Base-by-base conservation (phyloP, 2,113 vertebrate species). In the Micromys minutus region DNA sequence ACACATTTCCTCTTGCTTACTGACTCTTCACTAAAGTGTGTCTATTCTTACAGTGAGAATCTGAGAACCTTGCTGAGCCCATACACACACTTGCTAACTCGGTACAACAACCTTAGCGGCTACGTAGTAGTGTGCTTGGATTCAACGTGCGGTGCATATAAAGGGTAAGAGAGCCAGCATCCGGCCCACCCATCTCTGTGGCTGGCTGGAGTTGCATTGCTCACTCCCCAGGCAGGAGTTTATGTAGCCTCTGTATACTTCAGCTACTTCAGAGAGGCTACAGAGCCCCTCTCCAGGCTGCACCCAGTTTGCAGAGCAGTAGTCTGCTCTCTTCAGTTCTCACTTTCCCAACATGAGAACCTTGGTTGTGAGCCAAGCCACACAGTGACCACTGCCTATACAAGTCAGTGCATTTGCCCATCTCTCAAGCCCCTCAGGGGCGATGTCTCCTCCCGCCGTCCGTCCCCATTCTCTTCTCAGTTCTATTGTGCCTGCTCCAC, bases 1-100 rank as follows among this genome's bases (percentile, higher is more conserved):
- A 52, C 29, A 79, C 19, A 74, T 31, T 67, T 50, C 71, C 45
- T 97, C 57, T 67, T 80, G 50, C 34, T 91, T 81, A 34, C 42
- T 65, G 21, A 84, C 5, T 95, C 22, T 29, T 95, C 52, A 81
- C 61, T 83, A 55, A 90, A 69, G 50, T 79, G 17, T 87, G 21
- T 90, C 24, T 74, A 4, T 10, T 61, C 74, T 36, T 22, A 16
- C 67, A 80, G 65, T 36, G 59, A 87, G 89, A 92, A 67, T 12
- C 52, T 24, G 76, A 79, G 26, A 21, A 2, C 84, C 63, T 3
- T 79, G 45, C 36, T 7, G 17, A 79, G n/a, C 22, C 11, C 42
- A 85, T 55, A n/a, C 24, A 84, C 5, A 4, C 26, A 91, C 42
- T 86, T 31, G 31, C 26, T 4, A 69, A 59, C 29, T 77, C 11